Conservation (phyloP, 2,113 vertebrate genomes). For the Hippocampus barbouri region DNA sequence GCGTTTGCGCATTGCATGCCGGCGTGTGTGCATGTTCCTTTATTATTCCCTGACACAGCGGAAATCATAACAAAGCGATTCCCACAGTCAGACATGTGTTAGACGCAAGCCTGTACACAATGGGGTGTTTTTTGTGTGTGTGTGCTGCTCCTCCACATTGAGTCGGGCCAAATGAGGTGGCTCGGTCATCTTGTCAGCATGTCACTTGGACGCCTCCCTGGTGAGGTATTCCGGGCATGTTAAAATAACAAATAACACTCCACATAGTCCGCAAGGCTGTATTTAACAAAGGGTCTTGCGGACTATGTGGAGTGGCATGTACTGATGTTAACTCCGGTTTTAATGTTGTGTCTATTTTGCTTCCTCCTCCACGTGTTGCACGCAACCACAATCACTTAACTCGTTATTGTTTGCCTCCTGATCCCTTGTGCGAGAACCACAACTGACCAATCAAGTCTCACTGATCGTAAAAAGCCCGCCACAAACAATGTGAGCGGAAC, state of each 20-base stretch:
- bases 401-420: constrained; percentile 12
- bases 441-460: constrained; percentile 39
- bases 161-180: no score
- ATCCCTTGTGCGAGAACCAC: constrained; percentile 31
- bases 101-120: constrained; percentile 39
- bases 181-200: no score
- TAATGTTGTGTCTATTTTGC: constrained; percentile 7
- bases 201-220: no score
- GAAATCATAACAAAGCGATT: constrained; percentile 49
- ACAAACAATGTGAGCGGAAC: constrained; percentile 44
- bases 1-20: constrained; percentile 23
- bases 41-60: constrained; percentile 33
- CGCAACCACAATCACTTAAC: constrained; percentile 32
- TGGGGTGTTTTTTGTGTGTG: constrained; percentile 29
- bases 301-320: no score
- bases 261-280: no score
- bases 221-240: no score
- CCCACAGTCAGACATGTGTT: constrained; percentile 41
- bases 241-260: no score
- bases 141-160: no score
- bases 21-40: constrained; percentile 31
- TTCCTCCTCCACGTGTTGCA: constrained; percentile 19
- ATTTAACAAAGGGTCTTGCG: no score
- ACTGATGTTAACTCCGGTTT: background rate
- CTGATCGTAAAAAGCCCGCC: constrained; percentile 45